Conservation (phyloP, 2,888 invertebrate genomes). For the Ametastegia equiseti region DNA sequence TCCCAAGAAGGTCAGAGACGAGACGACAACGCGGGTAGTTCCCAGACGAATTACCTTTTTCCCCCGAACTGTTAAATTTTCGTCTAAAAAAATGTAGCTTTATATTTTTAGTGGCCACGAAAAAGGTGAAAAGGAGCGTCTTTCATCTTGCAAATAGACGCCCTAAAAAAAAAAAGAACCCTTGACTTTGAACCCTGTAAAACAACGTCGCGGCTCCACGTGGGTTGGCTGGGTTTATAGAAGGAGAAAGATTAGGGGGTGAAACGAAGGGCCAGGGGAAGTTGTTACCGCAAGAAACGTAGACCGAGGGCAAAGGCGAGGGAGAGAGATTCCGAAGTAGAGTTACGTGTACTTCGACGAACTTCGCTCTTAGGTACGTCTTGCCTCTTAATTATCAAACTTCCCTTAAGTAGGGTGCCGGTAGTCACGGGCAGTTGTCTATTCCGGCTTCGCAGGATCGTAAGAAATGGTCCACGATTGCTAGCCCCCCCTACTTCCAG, state of each 20-base stretch:
- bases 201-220: background rate
- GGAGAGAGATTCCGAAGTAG: constrained; percentile 36
- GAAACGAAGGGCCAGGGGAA: constrained; percentile 20
- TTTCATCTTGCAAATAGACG: background rate
- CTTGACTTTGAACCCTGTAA: background rate
- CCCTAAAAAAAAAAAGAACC: background rate
- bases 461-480: constrained; percentile 29
- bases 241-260: background rate
- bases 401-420: constrained; percentile 52
- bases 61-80: background rate
- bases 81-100: background rate
- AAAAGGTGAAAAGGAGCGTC: too few species aligned
- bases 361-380: constrained; percentile 37
- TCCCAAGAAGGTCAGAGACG: background rate
- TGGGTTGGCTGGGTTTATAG: background rate
- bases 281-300: constrained; percentile 37
- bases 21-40: background rate
- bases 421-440: constrained; percentile 39
- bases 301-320: background rate
- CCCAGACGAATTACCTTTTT: background rate
- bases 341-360: constrained; percentile 38
- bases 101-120: background rate
- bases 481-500: background rate
- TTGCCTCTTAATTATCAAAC: constrained; percentile 67
- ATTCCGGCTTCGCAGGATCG: constrained; percentile 3